Conservation (phyloP, 2,888 invertebrate genomes). For the Bellardia bayeri region DNA sequence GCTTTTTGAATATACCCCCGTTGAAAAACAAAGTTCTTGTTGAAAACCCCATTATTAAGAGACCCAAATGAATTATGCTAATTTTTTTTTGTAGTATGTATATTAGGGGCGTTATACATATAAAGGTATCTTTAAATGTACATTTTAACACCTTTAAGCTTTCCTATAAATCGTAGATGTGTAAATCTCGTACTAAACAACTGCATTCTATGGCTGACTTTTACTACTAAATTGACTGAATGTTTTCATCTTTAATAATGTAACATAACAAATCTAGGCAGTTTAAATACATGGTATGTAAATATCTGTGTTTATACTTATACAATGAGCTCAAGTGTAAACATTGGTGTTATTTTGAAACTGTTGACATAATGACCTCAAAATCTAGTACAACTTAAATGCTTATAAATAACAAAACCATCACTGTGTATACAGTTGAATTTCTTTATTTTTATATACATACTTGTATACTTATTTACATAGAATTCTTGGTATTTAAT, state of each 20-base stretch:
- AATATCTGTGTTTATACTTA: slow-evolving; percentile 3
- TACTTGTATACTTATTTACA: not conserved
- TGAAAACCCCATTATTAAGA: no score
- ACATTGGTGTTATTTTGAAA: slow-evolving; percentile 67
- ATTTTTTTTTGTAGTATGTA: not conserved
- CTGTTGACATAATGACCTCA: slow-evolving; percentile 73
- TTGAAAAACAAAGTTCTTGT: no score
- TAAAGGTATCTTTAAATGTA: not conserved
- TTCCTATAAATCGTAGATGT: not conserved
- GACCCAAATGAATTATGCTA: no score
- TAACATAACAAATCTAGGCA: not conserved
- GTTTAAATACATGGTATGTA: not conserved
- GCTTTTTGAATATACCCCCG: no score
- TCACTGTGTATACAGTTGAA: slow-evolving; percentile 51
- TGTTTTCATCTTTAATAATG: slow-evolving; percentile 4
- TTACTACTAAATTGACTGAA: not conserved
- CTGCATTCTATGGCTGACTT: not conserved
- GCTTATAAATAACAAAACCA: slow-evolving; percentile 71
- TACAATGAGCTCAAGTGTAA: slow-evolving; percentile 71
- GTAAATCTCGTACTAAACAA: not conserved
- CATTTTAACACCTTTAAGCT: not conserved
- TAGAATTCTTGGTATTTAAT: not conserved
- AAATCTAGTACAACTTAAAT: slow-evolving; percentile 70
- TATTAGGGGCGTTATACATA: not conserved
- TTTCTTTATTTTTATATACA: slow-evolving; percentile 34